Evolutionary conservation across 2,113 vertebrate genomes (phyloP).

Genomic region (Boleophthalmus pectinirostris): DNA sequence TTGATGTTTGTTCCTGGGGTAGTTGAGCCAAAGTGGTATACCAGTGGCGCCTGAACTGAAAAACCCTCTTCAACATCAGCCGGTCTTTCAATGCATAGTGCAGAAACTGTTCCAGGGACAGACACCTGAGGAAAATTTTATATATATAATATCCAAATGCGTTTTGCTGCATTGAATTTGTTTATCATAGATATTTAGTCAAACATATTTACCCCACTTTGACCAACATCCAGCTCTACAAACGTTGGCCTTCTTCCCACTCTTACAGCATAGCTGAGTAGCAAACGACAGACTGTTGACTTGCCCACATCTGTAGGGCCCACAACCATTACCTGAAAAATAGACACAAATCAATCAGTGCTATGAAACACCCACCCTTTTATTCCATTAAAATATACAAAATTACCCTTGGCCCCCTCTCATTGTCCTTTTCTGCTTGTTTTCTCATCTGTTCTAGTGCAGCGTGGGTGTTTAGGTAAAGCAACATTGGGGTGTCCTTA

Average conservation of each 20-base stretch:
- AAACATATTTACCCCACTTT: slow-evolving; percentile 81
- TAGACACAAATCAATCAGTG: neutral
- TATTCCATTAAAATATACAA: neutral
- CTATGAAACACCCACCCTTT: neutral
- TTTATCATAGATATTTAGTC: neutral
- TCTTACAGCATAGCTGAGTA: slow-evolving; percentile 94
- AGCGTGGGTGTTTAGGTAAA: slow-evolving; percentile 95
- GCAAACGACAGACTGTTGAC: slow-evolving; percentile 87
- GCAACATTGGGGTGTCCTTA: slow-evolving; percentile 96
- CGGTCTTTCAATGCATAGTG: slow-evolving; percentile 93
- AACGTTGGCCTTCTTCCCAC: slow-evolving; percentile 94
- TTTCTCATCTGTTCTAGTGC: slow-evolving; percentile 97
- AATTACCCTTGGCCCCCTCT: slow-evolving; percentile 86
- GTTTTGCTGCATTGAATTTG: neutral
- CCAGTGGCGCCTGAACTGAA: slow-evolving; percentile 94
- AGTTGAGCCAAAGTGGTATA: slow-evolving; percentile 98
- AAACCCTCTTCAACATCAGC: slow-evolving; percentile 97
- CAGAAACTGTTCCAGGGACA: slow-evolving; percentile 93
- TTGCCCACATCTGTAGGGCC: slow-evolving; percentile 96
- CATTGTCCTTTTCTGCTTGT: slow-evolving; percentile 92
- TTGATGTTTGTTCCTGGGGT: slow-evolving; percentile 98
- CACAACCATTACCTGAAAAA: slow-evolving; percentile 89
- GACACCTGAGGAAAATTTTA: slow-evolving; percentile 76
- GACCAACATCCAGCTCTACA: slow-evolving; percentile 96
- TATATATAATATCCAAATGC: neutral